Evolutionary conservation across 2,888 invertebrate species (phyloP), one percentile per base, ranked within the genome.

Genomic region (Acanthosepion lycidas): DNA sequence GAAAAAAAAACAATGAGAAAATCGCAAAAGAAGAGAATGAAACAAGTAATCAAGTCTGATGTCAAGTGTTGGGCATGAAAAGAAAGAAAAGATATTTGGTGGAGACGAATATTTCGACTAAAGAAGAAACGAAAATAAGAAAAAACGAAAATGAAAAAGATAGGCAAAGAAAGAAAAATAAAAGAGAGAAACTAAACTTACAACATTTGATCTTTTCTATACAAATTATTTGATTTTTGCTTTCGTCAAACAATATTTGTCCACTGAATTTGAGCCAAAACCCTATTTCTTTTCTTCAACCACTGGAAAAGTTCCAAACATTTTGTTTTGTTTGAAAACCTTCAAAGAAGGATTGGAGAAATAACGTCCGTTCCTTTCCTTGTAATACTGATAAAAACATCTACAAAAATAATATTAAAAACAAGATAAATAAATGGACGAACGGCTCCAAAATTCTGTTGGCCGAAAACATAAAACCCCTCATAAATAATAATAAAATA

Each of bases 221-320:
- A 33, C 15, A n/a, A n/a, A n/a, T n/a, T n/a, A n/a, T 15, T 78
- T 78, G 33, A 15, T 33, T 78, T 33, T 78, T 78, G 78, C n/a
- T n/a, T 78, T 78, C 78, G 78, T 33, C 78, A 78, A 78, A 78
- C 78, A 78, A 59, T n/a, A 78, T 78, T 78, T n/a, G 78, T 78
- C 78, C n/a, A n/a, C n/a, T 78, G 78, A 78, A 78, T 78, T 78
- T 78, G n/a, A 78, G 78, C 78, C 78, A 78, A 78, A 78, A 9
- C 33, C 12, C 6, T 59, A 59, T 23, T 78, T 78, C 78, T 78
- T 78, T 78, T 78, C 78, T 78, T 78, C n/a, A 78, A 78, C 78
- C 12, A 15, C 78, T 78, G 78, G 78, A 33, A 78, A 78, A 12
- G 78, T 78, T 78, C 78, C 78, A 78, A 78, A 33, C 15, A n/a